Percentiles rank a stretch among this genome's conserved stretches.
Conservation (phyloP, 2,113 vertebrate species). For the Myanophis thanlyinensis region DNA sequence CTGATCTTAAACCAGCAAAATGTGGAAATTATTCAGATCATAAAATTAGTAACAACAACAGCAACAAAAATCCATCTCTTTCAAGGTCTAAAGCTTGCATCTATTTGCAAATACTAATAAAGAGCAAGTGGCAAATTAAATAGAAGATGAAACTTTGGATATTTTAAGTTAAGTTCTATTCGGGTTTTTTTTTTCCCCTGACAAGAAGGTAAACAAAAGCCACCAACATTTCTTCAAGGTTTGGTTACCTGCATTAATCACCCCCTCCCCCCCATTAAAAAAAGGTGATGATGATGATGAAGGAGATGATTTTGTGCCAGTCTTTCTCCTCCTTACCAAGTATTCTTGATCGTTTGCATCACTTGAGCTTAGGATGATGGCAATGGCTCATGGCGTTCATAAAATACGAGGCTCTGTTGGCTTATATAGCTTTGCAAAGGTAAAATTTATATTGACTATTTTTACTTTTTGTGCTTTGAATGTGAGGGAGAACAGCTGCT, state of each 20-base stretch:
- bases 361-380: neutral
- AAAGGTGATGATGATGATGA: neutral
- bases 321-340: neutral
- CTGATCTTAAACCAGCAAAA: too few relatives aligned
- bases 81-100: neutral
- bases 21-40: too few relatives aligned
- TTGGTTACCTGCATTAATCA: neutral
- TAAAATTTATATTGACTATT: constrained; percentile 12
- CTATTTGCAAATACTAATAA: neutral
- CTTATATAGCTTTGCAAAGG: neutral
- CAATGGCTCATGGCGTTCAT: neutral
- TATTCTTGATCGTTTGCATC: neutral
- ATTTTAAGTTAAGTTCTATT: neutral
- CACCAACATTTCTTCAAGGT: neutral
- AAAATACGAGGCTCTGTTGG: neutral
- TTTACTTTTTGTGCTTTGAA: constrained; percentile 2
- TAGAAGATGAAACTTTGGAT: neutral
- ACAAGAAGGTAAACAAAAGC: neutral
- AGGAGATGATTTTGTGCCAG: neutral
- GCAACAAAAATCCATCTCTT: neutral
- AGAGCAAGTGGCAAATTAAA: neutral
- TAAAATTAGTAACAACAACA: too few relatives aligned
- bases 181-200: neutral
- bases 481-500: constrained; percentile 19
- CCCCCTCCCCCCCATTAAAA: neutral